Conservation (phyloP, 2,797 vertebrate species). For the Pangasius macronema region DNA sequence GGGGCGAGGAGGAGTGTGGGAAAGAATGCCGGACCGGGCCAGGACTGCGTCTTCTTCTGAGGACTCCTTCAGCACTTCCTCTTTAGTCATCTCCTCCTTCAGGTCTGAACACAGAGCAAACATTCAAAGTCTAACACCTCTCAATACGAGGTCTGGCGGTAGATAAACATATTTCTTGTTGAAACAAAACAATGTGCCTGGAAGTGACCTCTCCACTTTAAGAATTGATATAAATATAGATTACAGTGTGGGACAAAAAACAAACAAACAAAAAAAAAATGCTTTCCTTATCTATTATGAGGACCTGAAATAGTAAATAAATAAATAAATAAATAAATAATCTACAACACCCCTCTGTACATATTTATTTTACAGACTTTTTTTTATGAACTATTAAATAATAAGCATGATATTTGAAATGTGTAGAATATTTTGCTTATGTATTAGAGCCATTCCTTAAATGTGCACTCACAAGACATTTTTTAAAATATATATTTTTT, state of each 20-base stretch:
- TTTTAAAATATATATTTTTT: background rate
- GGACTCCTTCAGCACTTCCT: conserved; percentile 83
- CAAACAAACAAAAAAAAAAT: background rate
- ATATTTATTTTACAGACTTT: background rate
- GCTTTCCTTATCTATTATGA: background rate
- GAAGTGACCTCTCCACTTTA: too few relatives aligned
- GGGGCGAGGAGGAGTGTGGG: conserved; percentile 71
- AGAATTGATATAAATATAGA: too few relatives aligned
- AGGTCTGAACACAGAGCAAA: conserved; percentile 57
- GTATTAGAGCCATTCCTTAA: background rate
- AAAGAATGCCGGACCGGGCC: conserved; percentile 71
- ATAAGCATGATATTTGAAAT: too few relatives aligned
- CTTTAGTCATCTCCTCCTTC: conserved; percentile 91
- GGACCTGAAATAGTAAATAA: background rate
- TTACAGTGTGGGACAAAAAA: background rate
- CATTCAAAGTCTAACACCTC: background rate
- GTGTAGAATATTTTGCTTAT: background rate
- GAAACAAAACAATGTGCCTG: too few relatives aligned
- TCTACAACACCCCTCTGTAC: background rate
- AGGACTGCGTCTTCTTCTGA: conserved; percentile 75
- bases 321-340: background rate
- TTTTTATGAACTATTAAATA: background rate
- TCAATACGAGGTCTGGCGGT: too few relatives aligned
- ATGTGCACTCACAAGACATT: background rate
- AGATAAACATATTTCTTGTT: too few relatives aligned